Evolutionary conservation across 1,140 invertebrate genomes (phyloP).

Genomic region (Caerostris extrusa): DNA sequence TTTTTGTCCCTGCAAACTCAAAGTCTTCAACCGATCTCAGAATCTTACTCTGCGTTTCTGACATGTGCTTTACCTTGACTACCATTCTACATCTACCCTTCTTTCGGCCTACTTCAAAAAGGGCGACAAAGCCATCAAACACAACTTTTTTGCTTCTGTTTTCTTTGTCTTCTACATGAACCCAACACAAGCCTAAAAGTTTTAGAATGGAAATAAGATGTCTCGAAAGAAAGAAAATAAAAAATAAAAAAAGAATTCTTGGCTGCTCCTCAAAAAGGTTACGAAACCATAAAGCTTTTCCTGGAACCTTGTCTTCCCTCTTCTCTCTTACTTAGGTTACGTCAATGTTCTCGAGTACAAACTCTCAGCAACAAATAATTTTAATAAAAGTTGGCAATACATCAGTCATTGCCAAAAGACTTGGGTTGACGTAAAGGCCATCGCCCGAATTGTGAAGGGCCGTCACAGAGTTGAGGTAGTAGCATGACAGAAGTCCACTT

Average conservation of each 20-base stretch:
- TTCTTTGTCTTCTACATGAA: background rate
- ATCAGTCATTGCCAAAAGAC: constrained; percentile 8
- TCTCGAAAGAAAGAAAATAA: background rate
- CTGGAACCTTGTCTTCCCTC: background rate
- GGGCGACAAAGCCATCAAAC: background rate
- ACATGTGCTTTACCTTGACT: constrained; percentile 2
- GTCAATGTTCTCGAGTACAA: constrained; percentile 41
- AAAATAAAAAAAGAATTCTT: background rate
- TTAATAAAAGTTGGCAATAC: constrained; percentile 24
- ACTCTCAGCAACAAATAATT: background rate
- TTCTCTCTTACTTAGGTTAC: background rate
- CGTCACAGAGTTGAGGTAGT: background rate
- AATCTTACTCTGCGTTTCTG: background rate
- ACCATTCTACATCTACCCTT: constrained; percentile 11
- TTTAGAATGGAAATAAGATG: constrained; percentile 16
- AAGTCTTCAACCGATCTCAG: background rate
- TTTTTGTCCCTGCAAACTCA: no score
- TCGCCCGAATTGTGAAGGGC: background rate
- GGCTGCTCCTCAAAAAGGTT: constrained; percentile 19
- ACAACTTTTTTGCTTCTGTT: background rate
- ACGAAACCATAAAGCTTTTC: constrained; percentile 3
- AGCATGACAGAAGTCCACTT: background rate
- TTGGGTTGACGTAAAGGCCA: background rate
- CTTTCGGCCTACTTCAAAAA: constrained; percentile 26
- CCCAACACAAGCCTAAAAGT: constrained; percentile 3